A percentile compares a stretch with the other conserved stretches of the same genome.
Evolutionary conservation across 2,797 vertebrate genomes (phyloP).

Genomic region (Anguilla anguilla): DNA sequence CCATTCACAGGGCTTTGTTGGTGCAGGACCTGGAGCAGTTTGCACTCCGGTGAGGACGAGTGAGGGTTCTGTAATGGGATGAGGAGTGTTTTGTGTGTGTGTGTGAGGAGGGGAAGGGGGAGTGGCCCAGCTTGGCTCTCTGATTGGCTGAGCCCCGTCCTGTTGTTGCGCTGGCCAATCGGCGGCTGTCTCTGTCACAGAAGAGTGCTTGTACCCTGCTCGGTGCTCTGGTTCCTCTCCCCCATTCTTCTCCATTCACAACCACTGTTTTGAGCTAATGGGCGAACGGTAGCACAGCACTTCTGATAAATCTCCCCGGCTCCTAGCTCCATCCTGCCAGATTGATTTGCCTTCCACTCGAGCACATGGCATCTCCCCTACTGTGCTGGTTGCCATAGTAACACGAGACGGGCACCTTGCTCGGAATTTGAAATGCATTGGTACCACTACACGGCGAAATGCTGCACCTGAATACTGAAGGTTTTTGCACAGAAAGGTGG

Average conservation of each 20-base stretch:
- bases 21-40: not conserved
- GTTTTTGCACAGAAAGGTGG: not conserved
- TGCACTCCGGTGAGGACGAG: not conserved
- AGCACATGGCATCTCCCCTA: not conserved
- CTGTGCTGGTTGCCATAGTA: slow-evolving; percentile 32
- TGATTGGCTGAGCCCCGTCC: not conserved
- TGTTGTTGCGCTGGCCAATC: not conserved
- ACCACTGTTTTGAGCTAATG: not conserved
- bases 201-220: not conserved
- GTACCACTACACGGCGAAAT: not conserved
- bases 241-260: not conserved
- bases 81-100: not conserved
- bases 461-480: not conserved
- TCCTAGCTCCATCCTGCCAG: not conserved
- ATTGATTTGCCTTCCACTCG: not conserved
- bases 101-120: not conserved
- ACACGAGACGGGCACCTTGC: slow-evolving; percentile 5
- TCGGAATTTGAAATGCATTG: not conserved
- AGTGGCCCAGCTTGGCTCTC: not conserved
- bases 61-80: not conserved
- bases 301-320: not conserved
- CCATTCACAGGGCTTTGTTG: not conserved
- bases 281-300: not conserved
- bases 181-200: not conserved
- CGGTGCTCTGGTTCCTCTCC: not conserved